These are phyloP conservation scores for Pantherophis guttatus DNA, from an alignment of 2,113 vertebrate genomes.

Conservation along the genomic window DNA sequence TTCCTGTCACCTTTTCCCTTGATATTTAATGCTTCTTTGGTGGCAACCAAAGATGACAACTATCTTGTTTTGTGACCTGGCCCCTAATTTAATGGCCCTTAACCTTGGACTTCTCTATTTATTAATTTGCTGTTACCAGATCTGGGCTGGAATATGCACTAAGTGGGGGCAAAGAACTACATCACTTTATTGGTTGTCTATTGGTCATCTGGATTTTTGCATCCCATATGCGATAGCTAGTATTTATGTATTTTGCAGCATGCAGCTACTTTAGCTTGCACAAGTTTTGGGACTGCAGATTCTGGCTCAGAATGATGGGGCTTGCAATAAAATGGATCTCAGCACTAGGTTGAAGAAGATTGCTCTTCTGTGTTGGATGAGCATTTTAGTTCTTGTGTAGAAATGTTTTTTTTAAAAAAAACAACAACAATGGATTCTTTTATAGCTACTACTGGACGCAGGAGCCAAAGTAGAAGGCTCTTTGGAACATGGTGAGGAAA, in stretches of 20 bases:
- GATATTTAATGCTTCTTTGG: background rate
- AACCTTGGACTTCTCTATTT: background rate
- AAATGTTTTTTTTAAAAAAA: background rate
- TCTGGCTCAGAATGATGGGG: background rate
- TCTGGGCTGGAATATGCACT: background rate
- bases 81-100: background rate
- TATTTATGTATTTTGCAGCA: background rate
- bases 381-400: background rate
- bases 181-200: background rate
- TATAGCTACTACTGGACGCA: slow-evolving; percentile 90
- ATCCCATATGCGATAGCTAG: background rate
- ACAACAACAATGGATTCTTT: slow-evolving; percentile 48
- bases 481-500: slow-evolving; percentile 93
- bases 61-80: background rate
- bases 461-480: slow-evolving; percentile 95
- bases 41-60: background rate
- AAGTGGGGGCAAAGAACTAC: background rate
- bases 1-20: background rate
- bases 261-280: background rate
- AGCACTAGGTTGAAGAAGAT: background rate
- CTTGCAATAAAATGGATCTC: background rate
- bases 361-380: background rate
- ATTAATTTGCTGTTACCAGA: background rate
- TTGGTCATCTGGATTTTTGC: background rate
- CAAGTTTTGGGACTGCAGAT: background rate